These are phyloP conservation scores for Crioceris asparagi DNA, from an alignment of 2,888 invertebrate genomes.

Conservation along the genomic window DNA sequence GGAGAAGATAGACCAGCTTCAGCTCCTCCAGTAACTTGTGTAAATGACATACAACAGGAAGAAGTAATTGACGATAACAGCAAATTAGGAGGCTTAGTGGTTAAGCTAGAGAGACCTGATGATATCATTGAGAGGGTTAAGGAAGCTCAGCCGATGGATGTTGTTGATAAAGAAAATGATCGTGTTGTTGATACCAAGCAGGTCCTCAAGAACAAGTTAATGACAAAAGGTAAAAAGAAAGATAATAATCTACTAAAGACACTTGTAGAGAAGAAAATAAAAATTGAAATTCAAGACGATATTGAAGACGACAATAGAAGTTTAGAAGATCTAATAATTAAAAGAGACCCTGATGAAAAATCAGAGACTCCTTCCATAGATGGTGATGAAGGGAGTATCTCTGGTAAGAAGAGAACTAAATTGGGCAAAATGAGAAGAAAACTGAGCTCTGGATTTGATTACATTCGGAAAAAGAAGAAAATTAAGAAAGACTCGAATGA, in stretches of 20 bases:
- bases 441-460: conserved; percentile 78
- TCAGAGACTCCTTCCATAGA: conserved; percentile 34
- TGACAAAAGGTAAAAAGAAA: conserved; percentile 21
- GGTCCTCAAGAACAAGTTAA: conserved; percentile 23
- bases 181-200: conserved; percentile 19
- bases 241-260: conserved; percentile 27
- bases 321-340: conserved; percentile 23
- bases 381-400: conserved; percentile 29
- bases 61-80: conserved; percentile 26
- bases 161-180: conserved; percentile 12
- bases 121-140: conserved; percentile 24
- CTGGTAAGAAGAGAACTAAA: conserved; percentile 42
- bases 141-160: conserved; percentile 6
- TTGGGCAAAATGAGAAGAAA: conserved; percentile 59
- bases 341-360: conserved; percentile 32
- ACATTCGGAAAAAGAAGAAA: conserved; percentile 81
- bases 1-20: conserved; percentile 73
- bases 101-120: conserved; percentile 13
- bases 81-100: conserved; percentile 10
- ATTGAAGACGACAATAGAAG: conserved; percentile 29
- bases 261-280: conserved; percentile 25
- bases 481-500: conserved; percentile 44
- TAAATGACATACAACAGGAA: conserved; percentile 33
- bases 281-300: conserved; percentile 25
- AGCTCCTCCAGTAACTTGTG: conserved; percentile 61